Percentiles rank a stretch among this genome's conserved stretches.
Evolutionary conservation across 2,797 vertebrate genomes (phyloP).

Genomic region (Malacoctenus gilli): DNA sequence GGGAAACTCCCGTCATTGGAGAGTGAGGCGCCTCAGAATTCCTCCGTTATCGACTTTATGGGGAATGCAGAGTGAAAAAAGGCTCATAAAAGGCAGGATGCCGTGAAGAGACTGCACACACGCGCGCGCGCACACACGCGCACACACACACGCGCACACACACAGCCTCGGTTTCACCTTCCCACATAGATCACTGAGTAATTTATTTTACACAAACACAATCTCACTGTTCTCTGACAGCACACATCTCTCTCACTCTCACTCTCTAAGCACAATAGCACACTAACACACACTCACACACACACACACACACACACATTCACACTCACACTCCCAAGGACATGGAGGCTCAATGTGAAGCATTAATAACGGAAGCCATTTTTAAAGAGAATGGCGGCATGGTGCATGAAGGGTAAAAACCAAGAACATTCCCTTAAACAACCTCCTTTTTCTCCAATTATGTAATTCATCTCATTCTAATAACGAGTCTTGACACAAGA

Average conservation of each 20-base stretch:
- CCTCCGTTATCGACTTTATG: constrained; percentile 27
- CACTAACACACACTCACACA: constrained; percentile 3
- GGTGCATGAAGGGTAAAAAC: constrained; percentile 51
- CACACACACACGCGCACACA: constrained; percentile 1
- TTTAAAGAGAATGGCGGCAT: constrained; percentile 38
- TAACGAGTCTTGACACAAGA: background rate
- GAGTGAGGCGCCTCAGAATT: constrained; percentile 7
- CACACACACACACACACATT: constrained; percentile 5
- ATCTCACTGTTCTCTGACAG: constrained; percentile 30
- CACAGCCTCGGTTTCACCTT: constrained; percentile 41
- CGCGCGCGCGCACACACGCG: no score
- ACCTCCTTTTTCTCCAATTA: constrained; percentile 2
- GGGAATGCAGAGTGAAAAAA: constrained; percentile 15
- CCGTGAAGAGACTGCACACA: constrained; percentile 8
- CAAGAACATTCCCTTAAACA: no score
- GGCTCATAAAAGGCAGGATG: constrained; percentile 35
- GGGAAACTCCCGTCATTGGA: constrained; percentile 4
- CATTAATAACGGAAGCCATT: constrained; percentile 55
- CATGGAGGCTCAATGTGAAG: constrained; percentile 31
- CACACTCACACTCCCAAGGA: constrained; percentile 49
- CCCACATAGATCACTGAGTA: constrained; percentile 25
- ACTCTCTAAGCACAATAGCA: background rate
- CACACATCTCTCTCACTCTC: constrained; percentile 26
- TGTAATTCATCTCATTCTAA: constrained; percentile 7
- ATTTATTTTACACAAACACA: constrained; percentile 52